Percentiles rank a stretch among this genome's conserved stretches.
phyloP scores from a whole-genome alignment of 2,888 invertebrate species.

The Alsophila aescularia region DNA sequence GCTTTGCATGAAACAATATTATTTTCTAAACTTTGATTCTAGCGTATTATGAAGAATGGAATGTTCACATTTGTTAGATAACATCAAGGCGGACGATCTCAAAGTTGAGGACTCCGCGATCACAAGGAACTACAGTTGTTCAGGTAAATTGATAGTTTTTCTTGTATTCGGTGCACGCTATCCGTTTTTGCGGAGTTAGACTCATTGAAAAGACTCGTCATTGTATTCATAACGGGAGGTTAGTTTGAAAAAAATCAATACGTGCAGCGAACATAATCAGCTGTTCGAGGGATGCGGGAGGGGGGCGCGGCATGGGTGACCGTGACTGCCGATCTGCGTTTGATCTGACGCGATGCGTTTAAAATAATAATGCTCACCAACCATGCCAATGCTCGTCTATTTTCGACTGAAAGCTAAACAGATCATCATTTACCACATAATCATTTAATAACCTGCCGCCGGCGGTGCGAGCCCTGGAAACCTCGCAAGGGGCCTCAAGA shows the following conservation, averaged over 20 bases:
- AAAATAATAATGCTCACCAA: slow-evolving; percentile 45
- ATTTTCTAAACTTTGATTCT: slow-evolving; percentile 50
- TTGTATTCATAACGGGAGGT: slow-evolving; percentile 60
- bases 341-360: slow-evolving; percentile 58
- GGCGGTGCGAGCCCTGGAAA: neutral
- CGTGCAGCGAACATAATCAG: slow-evolving; percentile 77
- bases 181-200: slow-evolving; percentile 23
- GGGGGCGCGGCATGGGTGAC: slow-evolving; percentile 72
- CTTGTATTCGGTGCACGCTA: slow-evolving; percentile 39
- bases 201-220: slow-evolving; percentile 39
- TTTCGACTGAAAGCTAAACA: slow-evolving; percentile 30
- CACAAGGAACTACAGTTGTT: slow-evolving; percentile 87
- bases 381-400: slow-evolving; percentile 41
- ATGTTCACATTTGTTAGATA: slow-evolving; percentile 88
- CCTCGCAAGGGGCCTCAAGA: slow-evolving; percentile 4
- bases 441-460: slow-evolving; percentile 1
- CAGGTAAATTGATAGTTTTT: slow-evolving; percentile 79
- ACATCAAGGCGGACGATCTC: slow-evolving; percentile 84
- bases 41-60: slow-evolving; percentile 84
- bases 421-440: neutral
- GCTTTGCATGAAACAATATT: slow-evolving; percentile 58
- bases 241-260: slow-evolving; percentile 80
- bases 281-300: slow-evolving; percentile 74
- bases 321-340: slow-evolving; percentile 67
- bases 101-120: slow-evolving; percentile 77